Evolutionary conservation across 2,888 invertebrate genomes (phyloP).

Genomic region (Aspidapion aeneum): DNA sequence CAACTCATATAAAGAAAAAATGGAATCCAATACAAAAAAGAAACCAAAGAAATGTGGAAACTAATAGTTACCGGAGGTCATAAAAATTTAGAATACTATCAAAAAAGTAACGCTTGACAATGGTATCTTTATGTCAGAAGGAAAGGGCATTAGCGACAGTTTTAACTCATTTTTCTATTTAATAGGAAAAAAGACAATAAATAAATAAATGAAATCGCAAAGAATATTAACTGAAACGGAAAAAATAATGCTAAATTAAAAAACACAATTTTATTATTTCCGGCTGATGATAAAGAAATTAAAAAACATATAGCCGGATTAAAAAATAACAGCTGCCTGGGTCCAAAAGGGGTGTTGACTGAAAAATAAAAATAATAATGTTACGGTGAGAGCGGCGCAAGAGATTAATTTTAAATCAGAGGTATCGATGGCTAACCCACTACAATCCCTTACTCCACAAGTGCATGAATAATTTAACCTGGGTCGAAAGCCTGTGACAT

Average conservation of each 20-base stretch:
- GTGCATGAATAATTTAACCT: neutral
- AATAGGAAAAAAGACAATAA: neutral
- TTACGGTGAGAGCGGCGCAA: neutral
- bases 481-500: neutral
- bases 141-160: neutral
- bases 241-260: neutral
- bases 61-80: neutral
- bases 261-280: neutral
- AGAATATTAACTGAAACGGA: neutral
- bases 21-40: neutral
- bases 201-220: neutral
- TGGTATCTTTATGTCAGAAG: neutral
- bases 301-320: neutral
- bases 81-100: neutral
- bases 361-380: neutral
- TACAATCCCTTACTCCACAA: neutral
- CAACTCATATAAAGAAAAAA: neutral
- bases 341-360: neutral
- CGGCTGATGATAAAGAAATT: neutral
- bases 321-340: neutral
- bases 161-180: neutral
- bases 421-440: neutral
- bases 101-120: neutral
- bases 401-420: neutral
- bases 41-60: neutral